Percentiles rank a stretch among this genome's conserved stretches.
Conservation (phyloP, 2,888 invertebrate genomes). For the Brachynemurus nebulosus region DNA sequence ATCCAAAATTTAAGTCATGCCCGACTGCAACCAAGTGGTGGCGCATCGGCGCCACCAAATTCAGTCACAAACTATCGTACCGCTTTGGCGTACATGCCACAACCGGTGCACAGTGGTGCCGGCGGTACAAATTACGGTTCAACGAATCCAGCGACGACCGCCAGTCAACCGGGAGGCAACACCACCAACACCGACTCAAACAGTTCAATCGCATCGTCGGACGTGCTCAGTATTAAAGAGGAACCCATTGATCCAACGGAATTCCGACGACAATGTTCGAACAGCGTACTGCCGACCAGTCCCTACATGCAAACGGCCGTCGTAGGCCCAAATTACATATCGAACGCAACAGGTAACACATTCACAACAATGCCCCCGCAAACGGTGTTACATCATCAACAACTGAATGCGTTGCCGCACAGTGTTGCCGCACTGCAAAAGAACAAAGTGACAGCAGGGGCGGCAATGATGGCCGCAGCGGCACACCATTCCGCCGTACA, state of each 20-base stretch:
- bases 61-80: slow-evolving; percentile 38
- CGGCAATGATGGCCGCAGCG: slow-evolving; percentile 31
- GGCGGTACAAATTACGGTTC: slow-evolving; percentile 39
- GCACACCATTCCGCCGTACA: slow-evolving; percentile 13
- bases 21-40: slow-evolving; percentile 30
- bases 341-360: slow-evolving; percentile 30
- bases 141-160: slow-evolving; percentile 14
- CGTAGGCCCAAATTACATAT: slow-evolving; percentile 23
- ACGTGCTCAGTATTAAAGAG: slow-evolving; percentile 71
- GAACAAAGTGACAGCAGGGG: slow-evolving; percentile 24
- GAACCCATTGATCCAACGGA: slow-evolving; percentile 75
- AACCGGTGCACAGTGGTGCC: slow-evolving; percentile 73
- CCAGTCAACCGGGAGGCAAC: not conserved
- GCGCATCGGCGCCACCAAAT: slow-evolving; percentile 23
- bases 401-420: slow-evolving; percentile 21
- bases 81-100: slow-evolving; percentile 81
- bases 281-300: slow-evolving; percentile 26
- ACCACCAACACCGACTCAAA: slow-evolving; percentile 28
- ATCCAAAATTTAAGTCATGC: slow-evolving; percentile 28
- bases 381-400: slow-evolving; percentile 36
- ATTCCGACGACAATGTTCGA: slow-evolving; percentile 45
- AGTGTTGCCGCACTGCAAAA: slow-evolving; percentile 9
- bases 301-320: slow-evolving; percentile 26
- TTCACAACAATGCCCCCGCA: slow-evolving; percentile 21
- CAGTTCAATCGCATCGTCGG: slow-evolving; percentile 36